Evolutionary conservation across 1,140 invertebrate genomes (phyloP).

Genomic region (Leptinotarsa defecta): DNA sequence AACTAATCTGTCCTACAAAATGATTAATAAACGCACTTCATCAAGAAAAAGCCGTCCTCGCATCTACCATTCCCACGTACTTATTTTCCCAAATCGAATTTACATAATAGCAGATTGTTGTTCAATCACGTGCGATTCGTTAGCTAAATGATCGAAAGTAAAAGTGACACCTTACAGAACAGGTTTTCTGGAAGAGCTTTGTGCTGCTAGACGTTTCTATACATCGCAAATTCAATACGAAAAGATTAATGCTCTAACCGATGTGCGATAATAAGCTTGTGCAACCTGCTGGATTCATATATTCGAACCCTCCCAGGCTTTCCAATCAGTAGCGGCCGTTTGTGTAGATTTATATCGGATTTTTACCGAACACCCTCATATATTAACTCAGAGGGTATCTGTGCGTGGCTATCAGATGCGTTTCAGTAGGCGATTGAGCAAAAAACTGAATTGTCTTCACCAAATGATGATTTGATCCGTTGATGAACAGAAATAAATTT

Average conservation of each 20-base stretch:
- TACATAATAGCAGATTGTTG: neutral
- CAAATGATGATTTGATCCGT: no score
- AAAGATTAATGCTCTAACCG: slow-evolving; percentile 9
- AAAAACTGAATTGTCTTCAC: no score
- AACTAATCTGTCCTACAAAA: no score
- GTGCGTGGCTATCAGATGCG: neutral
- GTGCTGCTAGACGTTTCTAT: slow-evolving; percentile 8
- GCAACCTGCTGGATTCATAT: slow-evolving; percentile 9
- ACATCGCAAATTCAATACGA: slow-evolving; percentile 7
- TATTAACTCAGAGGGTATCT: neutral
- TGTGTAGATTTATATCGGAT: neutral
- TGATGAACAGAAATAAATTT: no score
- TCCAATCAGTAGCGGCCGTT: slow-evolving; percentile 7
- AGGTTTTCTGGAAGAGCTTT: slow-evolving; percentile 19
- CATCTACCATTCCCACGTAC: neutral
- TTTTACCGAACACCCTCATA: neutral
- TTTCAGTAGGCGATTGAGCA: no score
- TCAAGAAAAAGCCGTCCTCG: neutral
- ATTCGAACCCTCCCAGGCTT: neutral
- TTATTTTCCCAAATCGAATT: slow-evolving; percentile 1
- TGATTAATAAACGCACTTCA: no score
- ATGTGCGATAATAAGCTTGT: slow-evolving; percentile 19
- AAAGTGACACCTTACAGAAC: slow-evolving; percentile 13
- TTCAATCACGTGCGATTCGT: neutral
- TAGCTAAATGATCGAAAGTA: slow-evolving; percentile 17